Base-by-base conservation (phyloP, 2,888 invertebrate species). In the Euphydryas editha region DNA sequence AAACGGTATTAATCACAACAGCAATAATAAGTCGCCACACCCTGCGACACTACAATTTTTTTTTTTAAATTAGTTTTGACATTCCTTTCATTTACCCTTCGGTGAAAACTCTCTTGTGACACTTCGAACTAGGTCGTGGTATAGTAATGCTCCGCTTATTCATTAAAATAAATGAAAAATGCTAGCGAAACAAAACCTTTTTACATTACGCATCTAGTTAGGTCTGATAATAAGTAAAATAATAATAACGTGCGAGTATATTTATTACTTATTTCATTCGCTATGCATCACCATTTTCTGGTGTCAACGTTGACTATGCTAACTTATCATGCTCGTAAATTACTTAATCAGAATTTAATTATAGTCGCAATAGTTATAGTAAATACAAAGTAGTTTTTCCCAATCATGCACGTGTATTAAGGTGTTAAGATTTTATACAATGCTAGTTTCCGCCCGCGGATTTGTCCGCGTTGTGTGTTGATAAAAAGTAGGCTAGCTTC, bases 41-140 rank as follows among this genome's bases (percentile, higher is more conserved):
- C 56, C 24, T 60, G 39, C 13, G 18, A 54, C 39, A 30, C 44
- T 63, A 61, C 54, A 39, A 39, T 3, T 11, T 47, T 55, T 59
- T 3, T 11, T 47, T 55, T 59, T 55, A 59, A 59, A 59, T 60
- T 61, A 30, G 39, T 42, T 59, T 57, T 59, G 46, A 56, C 39
- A 60, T 67, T 59, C 56, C 46, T 49, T 63, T 67, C 58, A 59
- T 62, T 59, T 49, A 37, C 55, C 51, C 61, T 56, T 59, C 42
- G 20, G 21, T 46, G 37, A 55, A 42, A 65, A 62, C 55, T 51
- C 67, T 59, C 20, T 37, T 56, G 59, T 44, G 49, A 49, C 59
- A 21, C 46, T 15, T n/a, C 51, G 59, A 56, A 67, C 42, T 65
- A 49, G 67, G 67, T 65, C 67, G 58, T 56, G 49, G 24, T 60